These are phyloP conservation scores for Sigmodon hispidus DNA, from an alignment of 2,113 vertebrate species.

Conservation along the genomic window DNA sequence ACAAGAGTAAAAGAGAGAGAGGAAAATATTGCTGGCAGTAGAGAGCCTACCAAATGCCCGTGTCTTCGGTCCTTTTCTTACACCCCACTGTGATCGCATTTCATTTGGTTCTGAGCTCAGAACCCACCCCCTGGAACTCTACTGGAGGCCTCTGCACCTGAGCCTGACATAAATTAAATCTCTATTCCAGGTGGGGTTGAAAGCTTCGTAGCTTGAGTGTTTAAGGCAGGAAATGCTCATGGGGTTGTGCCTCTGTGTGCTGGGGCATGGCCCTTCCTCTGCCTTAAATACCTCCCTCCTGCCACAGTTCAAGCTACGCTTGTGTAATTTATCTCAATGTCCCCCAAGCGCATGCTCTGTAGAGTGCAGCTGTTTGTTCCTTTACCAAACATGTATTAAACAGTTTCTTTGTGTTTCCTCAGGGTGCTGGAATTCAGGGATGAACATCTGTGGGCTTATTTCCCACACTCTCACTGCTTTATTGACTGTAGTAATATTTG, in stretches of 20 bases:
- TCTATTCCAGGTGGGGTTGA: background rate
- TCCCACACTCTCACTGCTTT: background rate
- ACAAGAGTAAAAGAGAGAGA: too few relatives aligned
- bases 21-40: background rate
- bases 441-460: background rate
- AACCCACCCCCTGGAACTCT: background rate
- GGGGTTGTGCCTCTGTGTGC: background rate
- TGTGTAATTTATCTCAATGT: background rate
- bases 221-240: slow-evolving; percentile 10
- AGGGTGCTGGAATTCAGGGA: background rate
- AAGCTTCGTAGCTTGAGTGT: background rate
- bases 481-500: background rate
- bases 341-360: background rate
- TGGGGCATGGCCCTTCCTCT: background rate
- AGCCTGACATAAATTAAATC: background rate
- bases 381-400: background rate
- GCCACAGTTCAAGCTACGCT: background rate
- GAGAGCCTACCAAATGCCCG: background rate
- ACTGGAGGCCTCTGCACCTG: background rate
- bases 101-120: background rate
- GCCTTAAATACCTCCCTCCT: background rate
- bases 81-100: background rate
- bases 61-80: background rate
- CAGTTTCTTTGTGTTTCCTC: background rate
- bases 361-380: background rate